Evolutionary conservation across 2,113 vertebrate species (phyloP).

Genomic region (Daphoenositta chrysoptera): DNA sequence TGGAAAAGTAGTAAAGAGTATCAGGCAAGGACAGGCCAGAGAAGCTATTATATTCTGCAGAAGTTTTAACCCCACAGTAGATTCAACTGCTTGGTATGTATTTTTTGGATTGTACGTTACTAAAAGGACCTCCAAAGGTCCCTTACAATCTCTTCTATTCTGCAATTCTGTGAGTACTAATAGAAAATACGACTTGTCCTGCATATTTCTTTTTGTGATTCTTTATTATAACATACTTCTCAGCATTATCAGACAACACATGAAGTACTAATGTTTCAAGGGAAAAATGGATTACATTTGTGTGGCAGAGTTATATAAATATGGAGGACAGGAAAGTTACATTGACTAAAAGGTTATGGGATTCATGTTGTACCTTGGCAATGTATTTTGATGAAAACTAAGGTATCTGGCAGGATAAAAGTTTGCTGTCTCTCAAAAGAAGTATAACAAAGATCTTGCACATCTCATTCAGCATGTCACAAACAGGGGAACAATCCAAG

Average conservation of each 20-base stretch:
- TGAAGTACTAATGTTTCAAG: not conserved
- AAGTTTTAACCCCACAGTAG: not conserved
- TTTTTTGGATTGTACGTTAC: accelerated
- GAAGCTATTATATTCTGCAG: not conserved
- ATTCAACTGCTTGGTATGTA: not conserved
- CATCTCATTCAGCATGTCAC: not conserved
- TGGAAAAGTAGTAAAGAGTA: not conserved
- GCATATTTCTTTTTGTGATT: not conserved
- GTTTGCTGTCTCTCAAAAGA: not conserved
- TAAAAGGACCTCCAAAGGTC: not conserved
- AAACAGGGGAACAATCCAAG: not conserved
- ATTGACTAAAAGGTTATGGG: not conserved
- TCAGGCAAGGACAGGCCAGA: not conserved
- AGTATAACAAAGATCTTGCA: not conserved
- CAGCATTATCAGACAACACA: not conserved
- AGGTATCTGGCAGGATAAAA: not conserved
- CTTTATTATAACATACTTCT: not conserved
- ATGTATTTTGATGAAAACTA: not conserved
- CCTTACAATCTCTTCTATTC: not conserved
- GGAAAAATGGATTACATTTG: not conserved
- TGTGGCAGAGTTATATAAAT: not conserved
- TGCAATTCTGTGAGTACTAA: not conserved
- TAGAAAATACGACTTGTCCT: not conserved
- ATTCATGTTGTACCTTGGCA: not conserved
- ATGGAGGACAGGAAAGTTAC: not conserved